Conservation (phyloP, 2,797 vertebrate species). For the Yasuhikotakia modesta region DNA sequence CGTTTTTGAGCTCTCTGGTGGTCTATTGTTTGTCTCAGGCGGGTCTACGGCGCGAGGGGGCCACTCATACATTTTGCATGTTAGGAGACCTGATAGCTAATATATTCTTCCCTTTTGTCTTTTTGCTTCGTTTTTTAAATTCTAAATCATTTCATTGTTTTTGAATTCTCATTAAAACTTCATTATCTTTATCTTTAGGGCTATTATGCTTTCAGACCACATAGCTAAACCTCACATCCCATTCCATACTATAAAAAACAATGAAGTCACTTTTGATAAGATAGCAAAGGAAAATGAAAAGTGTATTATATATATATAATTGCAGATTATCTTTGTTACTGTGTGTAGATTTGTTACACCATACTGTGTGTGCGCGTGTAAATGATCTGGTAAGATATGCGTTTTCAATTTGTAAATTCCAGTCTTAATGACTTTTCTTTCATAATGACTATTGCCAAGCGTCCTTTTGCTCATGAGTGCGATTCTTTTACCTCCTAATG, state of each 20-base stretch:
- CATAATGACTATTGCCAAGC: background rate
- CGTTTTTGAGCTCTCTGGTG: slow-evolving; percentile 17
- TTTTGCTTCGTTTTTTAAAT: slow-evolving; percentile 20
- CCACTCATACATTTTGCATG: slow-evolving; percentile 34
- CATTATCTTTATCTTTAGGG: background rate
- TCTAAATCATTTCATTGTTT: slow-evolving; percentile 21
- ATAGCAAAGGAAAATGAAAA: background rate
- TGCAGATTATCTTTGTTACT: background rate
- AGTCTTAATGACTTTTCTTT: slow-evolving; percentile 31
- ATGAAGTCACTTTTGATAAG: background rate
- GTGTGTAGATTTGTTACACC: too few relatives aligned
- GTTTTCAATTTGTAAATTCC: slow-evolving; percentile 27
- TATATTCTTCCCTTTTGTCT: background rate
- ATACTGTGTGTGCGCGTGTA: slow-evolving; percentile 6
- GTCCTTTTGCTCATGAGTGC: background rate
- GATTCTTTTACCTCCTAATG: background rate
- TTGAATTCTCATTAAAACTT: slow-evolving; percentile 34
- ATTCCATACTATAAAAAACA: background rate
- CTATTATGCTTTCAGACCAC: slow-evolving; percentile 2
- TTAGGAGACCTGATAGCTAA: slow-evolving; percentile 35
- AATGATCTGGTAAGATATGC: slow-evolving; percentile 11
- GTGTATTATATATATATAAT: background rate
- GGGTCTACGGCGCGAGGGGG: slow-evolving; percentile 22
- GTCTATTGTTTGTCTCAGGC: slow-evolving; percentile 28
- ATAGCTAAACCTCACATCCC: background rate